These are phyloP conservation scores for Cataglyphis rosenhaueri DNA, from an alignment of 2,888 invertebrate species.

Conservation along the genomic window DNA sequence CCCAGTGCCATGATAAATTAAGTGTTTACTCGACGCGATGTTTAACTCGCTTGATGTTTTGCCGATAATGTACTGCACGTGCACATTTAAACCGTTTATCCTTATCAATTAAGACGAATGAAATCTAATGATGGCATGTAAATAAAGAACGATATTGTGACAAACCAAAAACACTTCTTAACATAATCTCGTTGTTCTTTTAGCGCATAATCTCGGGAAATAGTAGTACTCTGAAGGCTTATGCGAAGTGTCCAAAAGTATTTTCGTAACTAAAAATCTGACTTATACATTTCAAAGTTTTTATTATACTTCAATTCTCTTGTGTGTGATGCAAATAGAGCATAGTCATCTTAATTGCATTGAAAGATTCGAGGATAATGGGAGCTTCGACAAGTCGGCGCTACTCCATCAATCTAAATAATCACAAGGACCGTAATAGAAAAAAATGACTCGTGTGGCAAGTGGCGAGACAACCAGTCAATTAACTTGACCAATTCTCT, in stretches of 20 bases:
- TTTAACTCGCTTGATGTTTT: constrained; percentile 28
- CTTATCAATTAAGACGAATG: constrained; percentile 23
- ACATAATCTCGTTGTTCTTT: neutral
- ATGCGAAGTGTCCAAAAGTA: neutral
- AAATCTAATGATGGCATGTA: neutral
- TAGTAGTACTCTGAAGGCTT: neutral
- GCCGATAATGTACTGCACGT: constrained; percentile 34
- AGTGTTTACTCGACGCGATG: constrained; percentile 26
- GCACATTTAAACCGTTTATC: constrained; percentile 18
- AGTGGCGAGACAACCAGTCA: constrained; percentile 51
- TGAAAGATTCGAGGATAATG: constrained; percentile 9
- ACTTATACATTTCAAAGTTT: neutral
- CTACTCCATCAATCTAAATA: constrained; percentile 41
- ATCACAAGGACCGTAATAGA: constrained; percentile 17
- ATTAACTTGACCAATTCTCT: constrained; percentile 59
- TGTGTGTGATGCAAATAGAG: neutral
- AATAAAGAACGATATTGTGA: neutral
- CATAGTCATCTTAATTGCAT: constrained; percentile 18
- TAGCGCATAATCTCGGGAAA: neutral
- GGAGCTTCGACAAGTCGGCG: neutral
- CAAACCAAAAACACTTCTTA: neutral
- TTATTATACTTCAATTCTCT: neutral
- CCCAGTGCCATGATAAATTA: constrained; percentile 27
- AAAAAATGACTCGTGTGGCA: constrained; percentile 26
- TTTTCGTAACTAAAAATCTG: neutral